phyloP scores from a whole-genome alignment of 2,113 vertebrate species.

The Phocoena sinus region DNA sequence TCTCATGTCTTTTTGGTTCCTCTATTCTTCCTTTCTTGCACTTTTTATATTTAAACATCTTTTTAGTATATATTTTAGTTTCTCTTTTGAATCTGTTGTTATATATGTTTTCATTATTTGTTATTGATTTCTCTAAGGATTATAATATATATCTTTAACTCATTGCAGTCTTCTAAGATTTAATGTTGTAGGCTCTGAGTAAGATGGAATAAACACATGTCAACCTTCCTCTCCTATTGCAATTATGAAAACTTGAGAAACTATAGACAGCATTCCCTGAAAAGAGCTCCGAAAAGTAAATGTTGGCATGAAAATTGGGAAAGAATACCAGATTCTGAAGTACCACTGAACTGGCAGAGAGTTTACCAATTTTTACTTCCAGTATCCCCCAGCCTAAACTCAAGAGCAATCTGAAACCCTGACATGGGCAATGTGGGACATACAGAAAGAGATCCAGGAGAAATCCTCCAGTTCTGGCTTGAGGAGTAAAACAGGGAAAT shows the following conservation, averaged over 20 bases:
- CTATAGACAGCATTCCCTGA: background rate
- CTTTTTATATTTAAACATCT: background rate
- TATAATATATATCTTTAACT: background rate
- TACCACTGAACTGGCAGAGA: background rate
- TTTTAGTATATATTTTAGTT: background rate
- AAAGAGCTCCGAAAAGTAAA: background rate
- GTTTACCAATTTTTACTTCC: background rate
- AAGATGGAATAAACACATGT: background rate
- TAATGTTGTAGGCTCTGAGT: background rate
- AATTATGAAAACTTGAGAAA: background rate
- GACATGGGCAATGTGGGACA: background rate
- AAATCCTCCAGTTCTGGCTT: background rate
- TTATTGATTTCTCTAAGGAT: background rate
- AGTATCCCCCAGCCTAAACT: background rate
- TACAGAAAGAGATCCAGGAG: background rate
- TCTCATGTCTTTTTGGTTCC: background rate
- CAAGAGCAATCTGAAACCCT: background rate
- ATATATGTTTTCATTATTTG: background rate
- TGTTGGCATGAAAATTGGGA: background rate
- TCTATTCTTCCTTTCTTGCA: background rate
- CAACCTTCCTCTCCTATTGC: background rate
- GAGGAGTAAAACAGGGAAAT: background rate
- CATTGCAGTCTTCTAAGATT: background rate
- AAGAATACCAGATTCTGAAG: background rate
- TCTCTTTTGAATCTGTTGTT: background rate